phyloP scores from a whole-genome alignment of 2,888 invertebrate genomes.

The Eupithecia pulchellata region DNA sequence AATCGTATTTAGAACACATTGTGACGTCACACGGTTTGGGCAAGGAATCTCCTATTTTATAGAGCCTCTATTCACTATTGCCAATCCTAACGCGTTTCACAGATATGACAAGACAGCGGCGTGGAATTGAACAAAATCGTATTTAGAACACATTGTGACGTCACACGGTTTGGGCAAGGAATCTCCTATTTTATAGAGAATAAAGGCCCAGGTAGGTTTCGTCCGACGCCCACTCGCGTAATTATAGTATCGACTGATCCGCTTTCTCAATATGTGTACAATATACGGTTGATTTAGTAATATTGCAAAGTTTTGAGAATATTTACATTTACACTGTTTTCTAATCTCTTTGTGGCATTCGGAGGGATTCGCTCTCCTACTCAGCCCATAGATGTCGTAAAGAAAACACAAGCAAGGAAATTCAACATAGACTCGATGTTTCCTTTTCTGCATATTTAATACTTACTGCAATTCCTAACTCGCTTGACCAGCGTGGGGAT shows the following conservation, averaged over 20 bases:
- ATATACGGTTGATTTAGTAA: neutral
- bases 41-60: too few relatives aligned
- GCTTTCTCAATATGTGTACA: constrained; percentile 32
- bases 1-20: too few relatives aligned
- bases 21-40: too few relatives aligned
- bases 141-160: too few relatives aligned
- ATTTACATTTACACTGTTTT: neutral
- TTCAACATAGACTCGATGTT: neutral
- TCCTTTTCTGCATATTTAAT: neutral
- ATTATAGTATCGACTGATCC: constrained; percentile 56
- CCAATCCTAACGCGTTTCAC: too few relatives aligned
- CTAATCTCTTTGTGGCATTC: neutral
- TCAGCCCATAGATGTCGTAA: neutral
- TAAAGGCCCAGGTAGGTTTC: too few relatives aligned
- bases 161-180: too few relatives aligned
- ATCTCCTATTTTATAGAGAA: too few relatives aligned
- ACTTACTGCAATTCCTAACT: neutral
- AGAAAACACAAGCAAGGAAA: neutral
- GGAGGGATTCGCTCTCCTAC: neutral
- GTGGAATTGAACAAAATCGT: too few relatives aligned
- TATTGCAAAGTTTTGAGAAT: neutral
- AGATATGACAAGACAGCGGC: too few relatives aligned
- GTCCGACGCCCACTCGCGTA: constrained; percentile 51
- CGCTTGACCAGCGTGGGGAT: neutral
- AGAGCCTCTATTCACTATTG: too few relatives aligned